Percentiles rank a stretch among this genome's conserved stretches.
Conservation (phyloP, 2,113 vertebrate species). For the Caranx melampygus region DNA sequence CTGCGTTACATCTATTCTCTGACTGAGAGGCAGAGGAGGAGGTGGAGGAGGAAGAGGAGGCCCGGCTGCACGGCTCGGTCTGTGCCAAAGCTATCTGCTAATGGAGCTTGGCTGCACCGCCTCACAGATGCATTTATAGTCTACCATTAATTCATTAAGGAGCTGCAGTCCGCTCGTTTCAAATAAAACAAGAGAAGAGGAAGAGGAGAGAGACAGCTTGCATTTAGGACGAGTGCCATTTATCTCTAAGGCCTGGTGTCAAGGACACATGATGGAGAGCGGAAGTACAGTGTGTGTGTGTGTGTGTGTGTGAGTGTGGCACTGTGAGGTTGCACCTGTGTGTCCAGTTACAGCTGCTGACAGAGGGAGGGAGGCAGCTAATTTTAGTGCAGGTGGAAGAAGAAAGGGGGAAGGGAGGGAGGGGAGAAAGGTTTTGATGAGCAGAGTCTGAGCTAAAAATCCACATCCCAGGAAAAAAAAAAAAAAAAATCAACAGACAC, state of each 20-base stretch:
- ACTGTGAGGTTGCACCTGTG: conserved; percentile 62
- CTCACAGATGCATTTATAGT: conserved; percentile 67
- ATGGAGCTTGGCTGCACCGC: conserved; percentile 70
- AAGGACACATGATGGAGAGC: conserved; percentile 69
- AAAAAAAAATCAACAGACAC: conserved; percentile 28
- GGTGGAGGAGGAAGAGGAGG: conserved; percentile 18
- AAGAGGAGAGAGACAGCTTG: conserved; percentile 27
- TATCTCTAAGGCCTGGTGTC: conserved; percentile 63
- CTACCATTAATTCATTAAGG: conserved; percentile 78
- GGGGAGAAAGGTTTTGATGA: conserved; percentile 47
- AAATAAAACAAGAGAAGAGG: conserved; percentile 52
- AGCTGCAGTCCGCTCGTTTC: conserved; percentile 64
- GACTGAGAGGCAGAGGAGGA: conserved; percentile 36
- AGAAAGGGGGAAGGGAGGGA: background rate
- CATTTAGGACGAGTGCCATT: conserved; percentile 49
- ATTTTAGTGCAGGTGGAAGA: conserved; percentile 75
- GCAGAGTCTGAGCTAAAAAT: conserved; percentile 43
- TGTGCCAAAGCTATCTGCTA: conserved; percentile 75
- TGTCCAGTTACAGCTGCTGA: conserved; percentile 54
- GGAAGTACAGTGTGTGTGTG: conserved; percentile 24
- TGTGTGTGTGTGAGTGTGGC: conserved; percentile 40
- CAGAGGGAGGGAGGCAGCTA: conserved; percentile 58
- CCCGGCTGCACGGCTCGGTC: conserved; percentile 7
- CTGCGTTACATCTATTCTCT: conserved; percentile 41
- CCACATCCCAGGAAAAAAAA: background rate